Base-by-base conservation (phyloP, 2,113 vertebrate genomes). In the Corydoras sp. region DNA sequence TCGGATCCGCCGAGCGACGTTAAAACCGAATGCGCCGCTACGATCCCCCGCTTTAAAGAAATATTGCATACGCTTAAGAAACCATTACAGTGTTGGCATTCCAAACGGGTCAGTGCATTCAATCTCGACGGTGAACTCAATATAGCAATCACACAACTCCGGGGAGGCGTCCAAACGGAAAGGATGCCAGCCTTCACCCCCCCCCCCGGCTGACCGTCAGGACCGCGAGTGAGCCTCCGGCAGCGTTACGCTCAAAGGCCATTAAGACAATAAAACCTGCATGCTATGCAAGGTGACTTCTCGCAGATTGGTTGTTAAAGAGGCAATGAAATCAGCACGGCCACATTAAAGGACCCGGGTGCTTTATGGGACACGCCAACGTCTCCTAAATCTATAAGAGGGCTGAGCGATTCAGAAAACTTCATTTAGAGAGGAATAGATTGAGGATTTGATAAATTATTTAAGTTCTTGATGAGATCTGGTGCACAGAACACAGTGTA, bases 221-320 rank as follows among this genome's bases (percentile, higher is more conserved):
- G 48, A 50, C 13, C 67, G 65, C 70, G 68, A 67, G 75, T 67
- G 77, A 75, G 76, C 77, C 76, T 83, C 82, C 82, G 77, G 76
- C 76, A 79, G 61, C 49, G 58, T 54, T 78, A 71, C 73, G 83
- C 72, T 85, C 74, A 83, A 73, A 86, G 81, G 83, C 84, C 79
- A 84, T 84, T 87, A 85, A 83, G 81, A 79, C 66, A 62, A 75
- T 88, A 86, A 90, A 83, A 77, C 78, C 76, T 30, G 62, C 81
- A 85, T 88, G 85, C 85, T 83, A 84, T 74, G 85, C 83, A 90
- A 88, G 85, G 86, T 83, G 86, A 88, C 83, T 80, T 85, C 77
- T 74, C 74, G 78, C 80, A 78, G 73, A 70, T 63, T 59, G 67
- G 80, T 79, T 84, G 85, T 88, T 84, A 85, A 83, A 83, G 76